A percentile compares a stretch with the other conserved stretches of the same genome.
These are phyloP conservation scores for Platysteira castanea DNA, from an alignment of 2,113 vertebrate species.

Conservation along the genomic window DNA sequence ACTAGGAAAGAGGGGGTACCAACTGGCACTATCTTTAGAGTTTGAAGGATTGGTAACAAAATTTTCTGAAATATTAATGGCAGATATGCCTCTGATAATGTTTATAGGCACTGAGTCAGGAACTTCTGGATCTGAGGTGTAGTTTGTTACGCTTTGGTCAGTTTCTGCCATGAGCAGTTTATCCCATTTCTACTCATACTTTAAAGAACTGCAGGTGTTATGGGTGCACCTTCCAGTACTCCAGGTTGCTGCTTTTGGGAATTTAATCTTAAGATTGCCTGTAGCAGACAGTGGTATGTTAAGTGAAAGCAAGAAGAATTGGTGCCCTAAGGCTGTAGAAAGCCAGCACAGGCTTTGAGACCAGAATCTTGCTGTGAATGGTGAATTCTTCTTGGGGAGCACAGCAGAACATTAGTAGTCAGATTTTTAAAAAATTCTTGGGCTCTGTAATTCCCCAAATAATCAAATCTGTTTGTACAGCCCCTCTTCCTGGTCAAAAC, in stretches of 20 bases:
- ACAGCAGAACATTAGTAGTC: background rate
- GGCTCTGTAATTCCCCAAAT: background rate
- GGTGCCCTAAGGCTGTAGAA: background rate
- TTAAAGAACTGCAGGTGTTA: background rate
- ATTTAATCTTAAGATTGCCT: background rate
- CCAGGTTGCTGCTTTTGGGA: background rate
- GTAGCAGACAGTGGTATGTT: background rate
- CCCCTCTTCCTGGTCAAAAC: background rate
- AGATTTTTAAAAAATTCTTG: background rate
- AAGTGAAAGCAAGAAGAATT: background rate
- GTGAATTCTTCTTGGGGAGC: background rate
- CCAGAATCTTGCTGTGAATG: background rate
- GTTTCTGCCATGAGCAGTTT: background rate
- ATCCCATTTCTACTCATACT: background rate
- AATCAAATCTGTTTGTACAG: background rate
- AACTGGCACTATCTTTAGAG: background rate
- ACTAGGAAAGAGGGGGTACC: background rate
- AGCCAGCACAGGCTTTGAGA: background rate
- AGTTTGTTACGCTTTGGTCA: background rate
- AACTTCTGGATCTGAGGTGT: background rate
- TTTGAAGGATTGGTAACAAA: background rate
- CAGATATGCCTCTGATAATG: background rate
- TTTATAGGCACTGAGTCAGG: background rate
- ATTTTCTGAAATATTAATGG: background rate
- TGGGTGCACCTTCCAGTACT: background rate